Base-by-base conservation (phyloP, 1,140 invertebrate species). In the Nebria ingens region DNA sequence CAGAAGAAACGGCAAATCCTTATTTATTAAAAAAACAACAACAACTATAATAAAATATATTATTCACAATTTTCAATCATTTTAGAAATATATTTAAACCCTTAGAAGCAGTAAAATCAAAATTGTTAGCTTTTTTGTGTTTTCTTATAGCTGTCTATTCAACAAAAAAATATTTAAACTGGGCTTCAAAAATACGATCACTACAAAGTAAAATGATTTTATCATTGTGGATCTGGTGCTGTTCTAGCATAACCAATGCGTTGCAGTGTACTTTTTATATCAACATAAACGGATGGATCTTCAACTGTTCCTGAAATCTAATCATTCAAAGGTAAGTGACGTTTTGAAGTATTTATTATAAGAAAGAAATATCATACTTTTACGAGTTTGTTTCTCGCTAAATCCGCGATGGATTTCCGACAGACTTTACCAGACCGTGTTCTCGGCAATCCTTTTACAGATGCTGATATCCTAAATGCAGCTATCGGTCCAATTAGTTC, bases 401-500 rank as follows among this genome's bases (percentile, higher is more conserved):
- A 74, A 61, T 89, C 84, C 0, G 87, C 79, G 53, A 96, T 86
- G 0, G 87, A 87, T 65, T 89, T 90, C n/a, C 92, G 76, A 29
- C 92, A 82, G 0, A 85, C 87, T 74, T 95, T 96, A 2, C 87
- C 77, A 0, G 85, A 86, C 53, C 85, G 70, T 0, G 85, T 87
- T 61, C 81, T 68, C 0, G 93, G 93, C 21, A 97, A 70, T 21
- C 78, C 86, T 17, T 79, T 80, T 0, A 96, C 88, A 1, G 86
- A 74, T 0, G 83, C 82, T 0, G 85, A 85, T 52, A 85, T 71
- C 61, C 84, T 82, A 66, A 96, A 93, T 0, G 88, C 82, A 1
- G 93, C 92, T 11, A 97, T 93, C 0, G 93, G 89, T 0, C 93
- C 93, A 38, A 97, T 85, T 2, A 86, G 68, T 42, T 87, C 81